Conservation (phyloP, 2,888 invertebrate species). For the Epistrophella euchroma region DNA sequence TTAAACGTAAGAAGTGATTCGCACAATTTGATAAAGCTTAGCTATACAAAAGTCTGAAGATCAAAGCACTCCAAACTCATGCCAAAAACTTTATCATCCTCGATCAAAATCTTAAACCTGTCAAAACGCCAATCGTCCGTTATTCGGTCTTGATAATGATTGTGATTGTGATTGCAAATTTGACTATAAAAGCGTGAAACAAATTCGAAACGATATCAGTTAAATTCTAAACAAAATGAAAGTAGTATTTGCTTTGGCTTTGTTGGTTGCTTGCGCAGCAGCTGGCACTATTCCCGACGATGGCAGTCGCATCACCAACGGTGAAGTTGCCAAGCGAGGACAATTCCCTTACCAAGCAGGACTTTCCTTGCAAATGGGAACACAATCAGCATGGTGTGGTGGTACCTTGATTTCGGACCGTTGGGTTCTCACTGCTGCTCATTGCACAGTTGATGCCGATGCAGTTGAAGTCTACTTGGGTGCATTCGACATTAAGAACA, state of each 20-base stretch:
- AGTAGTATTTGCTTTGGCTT: conserved; percentile 68
- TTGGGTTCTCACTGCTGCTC: conserved; percentile 79
- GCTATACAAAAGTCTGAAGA: too few relatives aligned
- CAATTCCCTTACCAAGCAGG: conserved; percentile 78
- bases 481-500: conserved; percentile 72
- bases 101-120: not conserved
- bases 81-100: too few relatives aligned
- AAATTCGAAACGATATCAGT: conserved; percentile 6
- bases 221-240: conserved; percentile 70
- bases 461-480: conserved; percentile 77
- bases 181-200: conserved; percentile 11
- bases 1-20: too few relatives aligned
- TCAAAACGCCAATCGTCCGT: not conserved
- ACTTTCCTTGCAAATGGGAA: conserved; percentile 50
- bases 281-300: conserved; percentile 66
- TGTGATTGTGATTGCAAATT: not conserved
- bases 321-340: conserved; percentile 66
- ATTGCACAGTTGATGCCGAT: conserved; percentile 76
- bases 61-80: too few relatives aligned
- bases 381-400: conserved; percentile 78
- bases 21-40: too few relatives aligned
- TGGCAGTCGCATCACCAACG: conserved; percentile 77
- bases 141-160: not conserved
- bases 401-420: conserved; percentile 78
- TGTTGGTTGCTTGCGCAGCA: conserved; percentile 69